Evolutionary conservation across 2,797 vertebrate genomes (phyloP), one percentile per base, ranked within the genome.

Genomic region (Eulemur albifrons): DNA sequence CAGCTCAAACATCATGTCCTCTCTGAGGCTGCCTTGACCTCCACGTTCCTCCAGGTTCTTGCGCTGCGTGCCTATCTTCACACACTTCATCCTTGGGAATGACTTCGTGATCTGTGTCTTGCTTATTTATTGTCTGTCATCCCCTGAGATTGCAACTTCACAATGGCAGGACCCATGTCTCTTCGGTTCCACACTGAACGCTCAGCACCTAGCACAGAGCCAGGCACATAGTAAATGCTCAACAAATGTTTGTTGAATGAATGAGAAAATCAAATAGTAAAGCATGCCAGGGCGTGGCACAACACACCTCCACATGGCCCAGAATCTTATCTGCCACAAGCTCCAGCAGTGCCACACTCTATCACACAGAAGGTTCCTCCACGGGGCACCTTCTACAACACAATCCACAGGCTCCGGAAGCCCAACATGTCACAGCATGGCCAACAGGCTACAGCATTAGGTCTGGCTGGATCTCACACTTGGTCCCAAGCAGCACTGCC

Each of bases 61-160:
- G 1, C 0, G 4, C 70, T 13, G 0, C 3, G 32, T 30, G 23
- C 2, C 6, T 11, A 0, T 8, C n/a, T 7, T 76, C 48, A 17
- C 18, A 77, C 23, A 1, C 21, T 43, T 15, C 18, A n/a, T 6
- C 6, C 17, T 65, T 61, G 25, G 25, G 35, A 45, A 48, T 45
- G 88, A 70, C 59, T 54, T 54, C 40, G 4, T 35, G 67, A 21
- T 35, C 30, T 12, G 27, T 17, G 4, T n/a, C 35, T 65, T 38
- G 40, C 35, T 76, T 45, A 21, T 15, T 81, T n/a, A 40, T 38
- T 85, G 32, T 79, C 35, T 32, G 5, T 84, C 61, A 61, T 76
- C 77, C 38, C 17, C 5, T 54, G 54, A 61, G 30, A 30, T 5
- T 5, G 23, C n/a, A 65, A 40, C 11, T 25, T 87, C 11, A 8